Base-by-base conservation (phyloP, 2,113 vertebrate species). In the Athene cunicularia region DNA sequence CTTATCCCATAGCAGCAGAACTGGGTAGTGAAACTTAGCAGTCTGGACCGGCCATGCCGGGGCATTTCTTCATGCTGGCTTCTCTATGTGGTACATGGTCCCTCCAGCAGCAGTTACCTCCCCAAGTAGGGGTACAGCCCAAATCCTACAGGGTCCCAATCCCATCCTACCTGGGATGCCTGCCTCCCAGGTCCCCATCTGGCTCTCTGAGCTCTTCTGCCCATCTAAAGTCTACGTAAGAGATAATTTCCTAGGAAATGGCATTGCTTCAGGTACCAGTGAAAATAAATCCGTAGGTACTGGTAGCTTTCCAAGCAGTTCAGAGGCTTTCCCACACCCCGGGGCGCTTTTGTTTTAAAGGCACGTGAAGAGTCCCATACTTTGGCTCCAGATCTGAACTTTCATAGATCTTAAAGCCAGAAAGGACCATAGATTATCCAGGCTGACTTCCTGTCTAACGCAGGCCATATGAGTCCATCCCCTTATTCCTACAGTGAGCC, bases 321-420 rank as follows among this genome's bases (percentile, higher is more conserved):
- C 77, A 26, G 86, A 95, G 60, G 27, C 77, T 67, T 28, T 62
- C 62, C 89, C 3, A 3, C 45, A 64, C 32, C 73, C 84, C 0
- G 1, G 89, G 83, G 93, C 0, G 9, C 74, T 89, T 90, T 83
- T 85, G 58, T 88, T 93, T 11, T 55, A 55, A 16, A 91, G 81
- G 5, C 89, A 76, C 4, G 3, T 33, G 89, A 87, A 92, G 84
- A 92, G 62, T 76, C 89, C 92, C 94, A 47, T 20, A 7, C 70
- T 90, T 76, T 96, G 96, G 95, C 95, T 93, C 70, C 77, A 91
- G 89, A 94, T 97, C 91, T 96, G 95, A 97, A 96, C 95, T 55
- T 58, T 6, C 80, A 12, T 70, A 85, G 84, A 82, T 91, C 91
- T 86, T 63, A 11, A 28, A 91, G 94, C 77, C 91, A 94, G 86